A percentile compares a stretch with the other conserved stretches of the same genome.
Evolutionary conservation across 1,140 invertebrate species (phyloP).

Genomic region (Euwallacea fornicatus): DNA sequence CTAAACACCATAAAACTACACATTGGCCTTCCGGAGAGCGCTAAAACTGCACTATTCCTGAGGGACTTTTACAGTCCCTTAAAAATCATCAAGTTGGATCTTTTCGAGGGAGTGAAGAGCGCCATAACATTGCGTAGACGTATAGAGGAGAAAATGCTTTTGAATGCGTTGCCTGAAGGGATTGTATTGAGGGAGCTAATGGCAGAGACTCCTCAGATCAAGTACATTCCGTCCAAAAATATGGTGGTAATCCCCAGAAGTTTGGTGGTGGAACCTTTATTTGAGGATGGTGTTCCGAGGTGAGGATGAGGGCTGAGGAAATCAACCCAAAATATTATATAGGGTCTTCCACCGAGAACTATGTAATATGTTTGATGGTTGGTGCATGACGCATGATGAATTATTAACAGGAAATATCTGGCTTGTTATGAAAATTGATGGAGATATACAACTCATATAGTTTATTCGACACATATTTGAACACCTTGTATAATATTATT

Average conservation of each 20-base stretch:
- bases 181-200: slow-evolving; percentile 39
- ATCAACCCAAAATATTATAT: neutral
- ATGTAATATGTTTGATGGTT: neutral
- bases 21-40: slow-evolving; percentile 58
- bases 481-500: neutral
- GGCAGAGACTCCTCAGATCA: slow-evolving; percentile 46
- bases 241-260: slow-evolving; percentile 56
- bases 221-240: slow-evolving; percentile 55
- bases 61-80: slow-evolving; percentile 56
- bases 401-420: neutral
- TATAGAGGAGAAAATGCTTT: slow-evolving; percentile 39
- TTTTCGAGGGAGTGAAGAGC: slow-evolving; percentile 57
- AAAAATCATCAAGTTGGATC: slow-evolving; percentile 56
- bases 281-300: slow-evolving; percentile 53
- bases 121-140: slow-evolving; percentile 51
- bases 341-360: neutral
- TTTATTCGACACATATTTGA: too few species aligned
- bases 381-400: neutral
- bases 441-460: too few species aligned
- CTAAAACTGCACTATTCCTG: slow-evolving; percentile 53
- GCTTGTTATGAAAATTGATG: too few species aligned
- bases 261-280: slow-evolving; percentile 52
- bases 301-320: slow-evolving; percentile 26
- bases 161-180: slow-evolving; percentile 28
- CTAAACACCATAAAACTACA: slow-evolving; percentile 56